Percentiles rank a stretch among this genome's conserved stretches.
Evolutionary conservation across 2,113 vertebrate species (phyloP).

Genomic region (Quiscalus mexicanus): DNA sequence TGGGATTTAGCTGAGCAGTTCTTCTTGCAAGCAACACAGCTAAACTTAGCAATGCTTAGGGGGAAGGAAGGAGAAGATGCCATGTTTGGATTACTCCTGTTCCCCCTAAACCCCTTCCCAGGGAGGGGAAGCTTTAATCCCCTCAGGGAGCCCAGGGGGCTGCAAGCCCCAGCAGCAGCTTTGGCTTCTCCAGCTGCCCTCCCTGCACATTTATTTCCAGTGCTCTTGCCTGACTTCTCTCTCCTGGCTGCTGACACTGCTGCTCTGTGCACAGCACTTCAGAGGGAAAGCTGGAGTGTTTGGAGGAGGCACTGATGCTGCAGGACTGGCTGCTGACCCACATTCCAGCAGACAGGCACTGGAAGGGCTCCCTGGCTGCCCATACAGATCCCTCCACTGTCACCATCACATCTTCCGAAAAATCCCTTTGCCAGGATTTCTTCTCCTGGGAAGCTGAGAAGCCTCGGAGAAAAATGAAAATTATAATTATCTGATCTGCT

Average conservation of each 20-base stretch:
- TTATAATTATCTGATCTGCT: too few relatives aligned
- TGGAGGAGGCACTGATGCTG: not conserved
- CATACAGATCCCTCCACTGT: not conserved
- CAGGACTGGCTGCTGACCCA: not conserved
- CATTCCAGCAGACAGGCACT: not conserved
- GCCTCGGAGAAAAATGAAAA: too few relatives aligned
- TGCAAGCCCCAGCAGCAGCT: not conserved
- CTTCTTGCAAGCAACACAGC: conserved; percentile 35
- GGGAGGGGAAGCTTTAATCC: not conserved
- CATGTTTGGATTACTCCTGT: conserved; percentile 7
- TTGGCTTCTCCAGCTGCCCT: not conserved
- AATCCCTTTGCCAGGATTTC: too few relatives aligned
- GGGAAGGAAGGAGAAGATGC: not conserved
- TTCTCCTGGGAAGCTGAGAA: too few relatives aligned
- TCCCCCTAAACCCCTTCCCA: not conserved
- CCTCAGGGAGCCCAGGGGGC: not conserved
- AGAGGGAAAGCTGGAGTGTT: not conserved
- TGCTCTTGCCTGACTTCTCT: not conserved
- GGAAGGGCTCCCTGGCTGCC: not conserved
- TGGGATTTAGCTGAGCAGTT: conserved; percentile 58
- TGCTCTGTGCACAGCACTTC: not conserved
- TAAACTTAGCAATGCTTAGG: conserved; percentile 49
- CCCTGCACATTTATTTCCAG: not conserved
- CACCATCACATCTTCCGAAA: too few relatives aligned
- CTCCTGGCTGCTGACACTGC: not conserved